Conservation (phyloP, 2,797 vertebrate species). For the Gila robusta region DNA sequence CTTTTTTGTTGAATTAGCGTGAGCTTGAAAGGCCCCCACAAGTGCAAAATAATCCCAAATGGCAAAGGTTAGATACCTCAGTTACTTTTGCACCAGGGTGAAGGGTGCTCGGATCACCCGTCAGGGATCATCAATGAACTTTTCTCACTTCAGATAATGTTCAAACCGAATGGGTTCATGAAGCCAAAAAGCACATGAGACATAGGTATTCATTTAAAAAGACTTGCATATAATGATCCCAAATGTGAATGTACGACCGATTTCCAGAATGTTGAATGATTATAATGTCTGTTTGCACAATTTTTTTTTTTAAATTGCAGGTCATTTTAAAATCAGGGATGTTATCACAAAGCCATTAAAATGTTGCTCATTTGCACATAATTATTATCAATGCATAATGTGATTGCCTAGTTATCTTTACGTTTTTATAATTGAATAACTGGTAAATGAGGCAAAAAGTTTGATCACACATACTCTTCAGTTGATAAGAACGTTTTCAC, state of each 20-base stretch:
- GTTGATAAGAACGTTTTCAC: not conserved
- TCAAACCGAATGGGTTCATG: slow-evolving; percentile 22
- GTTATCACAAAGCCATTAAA: not conserved
- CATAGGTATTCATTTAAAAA: not conserved
- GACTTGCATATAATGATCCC: not conserved
- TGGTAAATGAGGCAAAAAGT: not conserved
- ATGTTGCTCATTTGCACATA: not conserved
- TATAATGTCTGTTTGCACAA: not conserved
- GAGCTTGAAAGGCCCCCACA: slow-evolving; percentile 34
- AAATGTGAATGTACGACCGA: not conserved
- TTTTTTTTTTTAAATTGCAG: not conserved
- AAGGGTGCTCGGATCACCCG: slow-evolving; percentile 25
- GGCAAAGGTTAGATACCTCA: slow-evolving; percentile 44
- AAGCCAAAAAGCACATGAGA: not conserved
- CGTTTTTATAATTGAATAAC: not conserved
- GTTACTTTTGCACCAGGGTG: slow-evolving; percentile 23
- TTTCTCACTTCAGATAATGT: slow-evolving; percentile 50
- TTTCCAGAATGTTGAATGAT: not conserved
- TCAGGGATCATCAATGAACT: slow-evolving; percentile 25
- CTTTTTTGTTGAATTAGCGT: slow-evolving; percentile 26
- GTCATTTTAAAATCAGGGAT: not conserved
- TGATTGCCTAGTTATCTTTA: not conserved
- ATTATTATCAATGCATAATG: not conserved
- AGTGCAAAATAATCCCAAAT: slow-evolving; percentile 40
- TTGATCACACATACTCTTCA: not conserved